Evolutionary conservation across 1,140 invertebrate species (phyloP).

Genomic region (Phocides pigmalion): DNA sequence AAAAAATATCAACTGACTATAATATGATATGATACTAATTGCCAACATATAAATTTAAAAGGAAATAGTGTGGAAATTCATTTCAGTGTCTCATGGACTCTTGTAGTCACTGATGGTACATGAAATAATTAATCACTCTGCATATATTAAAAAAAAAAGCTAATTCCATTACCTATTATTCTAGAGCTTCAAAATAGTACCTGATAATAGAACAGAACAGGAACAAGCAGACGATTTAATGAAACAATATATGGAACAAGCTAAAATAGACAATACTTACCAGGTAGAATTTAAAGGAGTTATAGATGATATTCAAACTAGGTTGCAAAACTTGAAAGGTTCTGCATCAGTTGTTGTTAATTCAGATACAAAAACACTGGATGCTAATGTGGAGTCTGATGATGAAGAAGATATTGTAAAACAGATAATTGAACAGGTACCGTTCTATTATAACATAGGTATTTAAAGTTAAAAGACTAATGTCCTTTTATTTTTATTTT

Average conservation of each 20-base stretch:
- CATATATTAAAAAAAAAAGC: too few species aligned
- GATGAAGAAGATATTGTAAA: conserved; percentile 64
- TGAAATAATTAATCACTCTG: too few species aligned
- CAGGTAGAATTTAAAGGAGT: conserved; percentile 66
- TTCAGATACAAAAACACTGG: conserved; percentile 3
- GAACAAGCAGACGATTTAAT: conserved; percentile 86
- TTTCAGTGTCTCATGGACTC: too few species aligned
- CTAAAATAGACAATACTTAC: conserved; percentile 80
- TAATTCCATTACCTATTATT: conserved; percentile 35
- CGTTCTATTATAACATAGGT: neutral
- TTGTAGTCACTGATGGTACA: too few species aligned
- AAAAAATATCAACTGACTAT: too few species aligned
- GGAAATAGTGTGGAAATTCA: too few species aligned
- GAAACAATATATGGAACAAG: conserved; percentile 85
- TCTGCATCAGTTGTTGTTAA: conserved; percentile 30
- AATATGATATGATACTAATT: too few species aligned
- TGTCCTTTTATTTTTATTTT: too few species aligned
- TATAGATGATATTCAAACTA: conserved; percentile 78
- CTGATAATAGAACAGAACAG: conserved; percentile 84
- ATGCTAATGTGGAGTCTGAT: conserved; percentile 42
- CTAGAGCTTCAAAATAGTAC: conserved; percentile 55
- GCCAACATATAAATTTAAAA: too few species aligned
- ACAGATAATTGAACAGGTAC: conserved; percentile 70
- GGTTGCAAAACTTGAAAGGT: conserved; percentile 82
- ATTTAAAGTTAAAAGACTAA: too few species aligned